phyloP scores from a whole-genome alignment of 2,113 vertebrate species.

The Pristiophorus japonicus region DNA sequence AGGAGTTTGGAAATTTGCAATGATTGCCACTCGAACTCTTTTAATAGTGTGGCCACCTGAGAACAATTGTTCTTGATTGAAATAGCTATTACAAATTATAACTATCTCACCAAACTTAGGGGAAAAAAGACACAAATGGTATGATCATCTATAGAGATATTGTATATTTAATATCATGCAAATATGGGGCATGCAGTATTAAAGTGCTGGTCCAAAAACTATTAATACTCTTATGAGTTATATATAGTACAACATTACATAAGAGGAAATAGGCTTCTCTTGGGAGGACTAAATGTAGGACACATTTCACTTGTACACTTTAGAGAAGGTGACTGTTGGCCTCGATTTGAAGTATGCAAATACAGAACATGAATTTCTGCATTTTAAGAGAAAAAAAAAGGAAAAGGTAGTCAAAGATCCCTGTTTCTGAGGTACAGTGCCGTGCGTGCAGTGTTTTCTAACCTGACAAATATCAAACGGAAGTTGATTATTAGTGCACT shows the following conservation, averaged over 20 bases:
- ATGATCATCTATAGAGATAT: neutral
- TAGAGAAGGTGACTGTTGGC: neutral
- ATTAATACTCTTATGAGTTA: neutral
- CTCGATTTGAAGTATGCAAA: neutral
- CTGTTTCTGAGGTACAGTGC: neutral
- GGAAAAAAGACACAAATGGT: neutral
- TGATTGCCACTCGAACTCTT: too few relatives aligned
- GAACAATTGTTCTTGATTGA: neutral
- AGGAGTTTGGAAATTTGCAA: too few relatives aligned
- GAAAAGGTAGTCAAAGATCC: neutral
- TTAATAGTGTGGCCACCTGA: neutral
- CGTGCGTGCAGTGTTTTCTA: neutral
- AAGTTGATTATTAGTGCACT: neutral
- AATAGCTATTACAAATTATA: neutral
- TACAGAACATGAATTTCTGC: neutral
- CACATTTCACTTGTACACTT: neutral
- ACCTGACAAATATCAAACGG: neutral
- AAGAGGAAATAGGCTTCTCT: too few relatives aligned
- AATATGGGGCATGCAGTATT: neutral
- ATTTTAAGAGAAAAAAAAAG: neutral
- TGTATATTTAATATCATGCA: neutral
- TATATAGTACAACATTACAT: neutral
- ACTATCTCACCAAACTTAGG: neutral
- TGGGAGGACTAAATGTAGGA: neutral
- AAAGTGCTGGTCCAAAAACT: neutral